phyloP scores from a whole-genome alignment of 2,113 vertebrate genomes.

The Mugil cephalus region DNA sequence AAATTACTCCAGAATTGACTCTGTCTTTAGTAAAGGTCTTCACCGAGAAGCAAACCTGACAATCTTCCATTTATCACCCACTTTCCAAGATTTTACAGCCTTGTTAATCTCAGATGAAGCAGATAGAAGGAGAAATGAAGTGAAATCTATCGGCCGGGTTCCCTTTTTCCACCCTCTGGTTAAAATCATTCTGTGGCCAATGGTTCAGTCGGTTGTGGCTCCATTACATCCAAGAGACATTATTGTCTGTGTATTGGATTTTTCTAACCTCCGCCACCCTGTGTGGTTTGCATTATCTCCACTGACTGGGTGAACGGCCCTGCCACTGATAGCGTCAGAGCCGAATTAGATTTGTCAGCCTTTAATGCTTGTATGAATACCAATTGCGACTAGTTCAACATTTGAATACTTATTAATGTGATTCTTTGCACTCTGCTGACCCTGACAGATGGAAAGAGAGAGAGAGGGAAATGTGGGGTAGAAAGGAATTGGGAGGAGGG shows the following conservation, averaged over 20 bases:
- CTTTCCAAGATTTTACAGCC: conserved; percentile 52
- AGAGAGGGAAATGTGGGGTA: not conserved
- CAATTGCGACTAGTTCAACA: conserved; percentile 68
- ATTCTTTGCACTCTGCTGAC: conserved; percentile 72
- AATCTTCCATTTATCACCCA: conserved; percentile 59
- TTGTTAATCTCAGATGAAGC: conserved; percentile 65
- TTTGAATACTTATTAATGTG: conserved; percentile 70
- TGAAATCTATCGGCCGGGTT: conserved; percentile 26
- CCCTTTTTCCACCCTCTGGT: conserved; percentile 12
- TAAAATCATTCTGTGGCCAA: conserved; percentile 38
- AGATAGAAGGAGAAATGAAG: conserved; percentile 56
- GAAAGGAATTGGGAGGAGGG: not conserved
- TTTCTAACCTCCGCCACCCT: conserved; percentile 39
- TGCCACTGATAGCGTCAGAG: conserved; percentile 51
- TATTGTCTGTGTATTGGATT: conserved; percentile 42
- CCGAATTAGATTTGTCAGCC: conserved; percentile 74
- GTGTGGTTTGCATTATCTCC: conserved; percentile 62
- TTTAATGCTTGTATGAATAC: conserved; percentile 75
- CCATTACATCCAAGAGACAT: conserved; percentile 69
- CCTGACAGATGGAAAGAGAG: conserved; percentile 57
- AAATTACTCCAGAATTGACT: conserved; percentile 21
- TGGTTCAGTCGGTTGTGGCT: conserved; percentile 52
- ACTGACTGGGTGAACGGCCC: conserved; percentile 50
- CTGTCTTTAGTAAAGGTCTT: conserved; percentile 4
- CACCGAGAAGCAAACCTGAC: conserved; percentile 12